phyloP scores from a whole-genome alignment of 2,797 vertebrate genomes.

The Leuciscus waleckii region DNA sequence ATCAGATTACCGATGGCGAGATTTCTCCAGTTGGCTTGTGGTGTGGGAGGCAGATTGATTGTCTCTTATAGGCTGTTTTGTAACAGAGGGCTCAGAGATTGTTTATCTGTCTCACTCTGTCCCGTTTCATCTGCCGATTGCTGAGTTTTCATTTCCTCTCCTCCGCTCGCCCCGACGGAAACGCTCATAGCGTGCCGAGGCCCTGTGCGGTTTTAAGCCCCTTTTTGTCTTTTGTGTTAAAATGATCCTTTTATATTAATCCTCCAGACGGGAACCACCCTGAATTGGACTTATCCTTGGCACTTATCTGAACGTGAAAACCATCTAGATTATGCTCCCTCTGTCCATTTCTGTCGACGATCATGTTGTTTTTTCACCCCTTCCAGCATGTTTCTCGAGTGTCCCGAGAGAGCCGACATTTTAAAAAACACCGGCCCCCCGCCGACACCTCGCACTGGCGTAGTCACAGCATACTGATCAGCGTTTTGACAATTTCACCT shows the following conservation, averaged over 20 bases:
- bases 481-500: slow-evolving; percentile 40
- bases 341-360: slow-evolving; percentile 10
- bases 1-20: slow-evolving; percentile 58
- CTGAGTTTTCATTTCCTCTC: slow-evolving; percentile 40
- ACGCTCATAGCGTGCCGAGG: slow-evolving; percentile 34
- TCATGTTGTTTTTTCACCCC: not conserved
- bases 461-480: slow-evolving; percentile 20
- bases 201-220: slow-evolving; percentile 65
- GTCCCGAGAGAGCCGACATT: slow-evolving; percentile 32
- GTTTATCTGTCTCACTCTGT: slow-evolving; percentile 35
- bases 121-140: slow-evolving; percentile 33
- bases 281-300: slow-evolving; percentile 65
- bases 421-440: not conserved
- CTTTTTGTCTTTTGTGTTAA: slow-evolving; percentile 60
- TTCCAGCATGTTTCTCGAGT: slow-evolving; percentile 34
- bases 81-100: slow-evolving; percentile 32
- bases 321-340: slow-evolving; percentile 44
- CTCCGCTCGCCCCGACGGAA: not conserved
- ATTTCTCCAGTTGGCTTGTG: slow-evolving; percentile 32
- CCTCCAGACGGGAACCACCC: slow-evolving; percentile 62
- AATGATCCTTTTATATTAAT: slow-evolving; percentile 69
- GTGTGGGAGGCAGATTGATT: slow-evolving; percentile 46
- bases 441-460: not conserved
- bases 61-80: slow-evolving; percentile 46
- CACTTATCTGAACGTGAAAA: slow-evolving; percentile 58